phyloP scores from a whole-genome alignment of 2,888 invertebrate genomes.

The Agrypnus murinus region DNA sequence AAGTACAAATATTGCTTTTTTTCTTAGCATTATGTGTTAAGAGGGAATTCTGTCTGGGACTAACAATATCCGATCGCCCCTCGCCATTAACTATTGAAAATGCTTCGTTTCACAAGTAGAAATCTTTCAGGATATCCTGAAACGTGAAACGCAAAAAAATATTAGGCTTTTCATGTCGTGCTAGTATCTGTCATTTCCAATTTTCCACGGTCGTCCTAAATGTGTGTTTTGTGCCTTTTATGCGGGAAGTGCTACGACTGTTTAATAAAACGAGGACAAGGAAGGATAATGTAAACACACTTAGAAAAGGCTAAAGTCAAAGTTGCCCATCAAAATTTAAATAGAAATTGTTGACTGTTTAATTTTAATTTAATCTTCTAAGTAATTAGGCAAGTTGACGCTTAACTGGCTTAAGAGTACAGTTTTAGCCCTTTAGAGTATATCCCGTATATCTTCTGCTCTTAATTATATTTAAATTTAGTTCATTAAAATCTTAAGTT shows the following conservation, averaged over 20 bases:
- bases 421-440: not conserved
- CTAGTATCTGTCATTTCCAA: no score
- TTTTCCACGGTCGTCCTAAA: no score
- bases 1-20: no score
- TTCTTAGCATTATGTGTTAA: no score
- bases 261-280: no score
- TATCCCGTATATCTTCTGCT: not conserved
- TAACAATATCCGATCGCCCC: slow-evolving; percentile 4
- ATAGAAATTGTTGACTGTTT: not conserved
- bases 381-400: slow-evolving; percentile 15
- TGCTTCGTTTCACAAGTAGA: slow-evolving; percentile 12
- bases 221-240: no score
- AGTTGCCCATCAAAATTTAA: no score
- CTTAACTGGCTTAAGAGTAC: not conserved
- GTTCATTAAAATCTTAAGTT: slow-evolving; percentile 33
- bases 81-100: slow-evolving; percentile 11
- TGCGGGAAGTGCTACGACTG: no score
- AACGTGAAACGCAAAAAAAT: slow-evolving; percentile 4
- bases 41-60: no score
- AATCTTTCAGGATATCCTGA: slow-evolving; percentile 4
- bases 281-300: no score
- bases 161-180: not conserved
- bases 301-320: no score
- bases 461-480: slow-evolving; percentile 32
- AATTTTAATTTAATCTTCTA: slow-evolving; percentile 24